These are phyloP conservation scores for Chaetodon auriga DNA, from an alignment of 2,113 vertebrate genomes.

Conservation along the genomic window DNA sequence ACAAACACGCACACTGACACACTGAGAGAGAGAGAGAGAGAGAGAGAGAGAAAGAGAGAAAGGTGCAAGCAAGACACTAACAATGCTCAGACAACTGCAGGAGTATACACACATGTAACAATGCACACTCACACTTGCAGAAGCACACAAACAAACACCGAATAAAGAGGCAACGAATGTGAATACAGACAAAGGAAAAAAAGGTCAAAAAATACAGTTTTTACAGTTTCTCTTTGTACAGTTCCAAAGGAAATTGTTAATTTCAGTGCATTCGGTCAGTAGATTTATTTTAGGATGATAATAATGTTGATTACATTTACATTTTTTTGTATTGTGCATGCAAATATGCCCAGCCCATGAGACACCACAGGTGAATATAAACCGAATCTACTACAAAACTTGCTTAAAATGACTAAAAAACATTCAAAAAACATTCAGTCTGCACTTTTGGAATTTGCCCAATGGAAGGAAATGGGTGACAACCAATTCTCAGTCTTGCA, in stretches of 20 bases:
- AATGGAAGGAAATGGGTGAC: too few species aligned
- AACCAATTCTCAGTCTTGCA: not conserved
- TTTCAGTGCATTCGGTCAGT: not conserved
- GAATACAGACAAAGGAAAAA: slow-evolving; percentile 1
- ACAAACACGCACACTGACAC: slow-evolving; percentile 31
- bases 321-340: not conserved
- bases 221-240: not conserved
- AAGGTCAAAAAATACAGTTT: not conserved
- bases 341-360: not conserved
- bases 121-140: not conserved
- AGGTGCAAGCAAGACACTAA: slow-evolving; percentile 26
- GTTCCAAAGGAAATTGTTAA: not conserved
- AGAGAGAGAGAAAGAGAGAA: too few species aligned
- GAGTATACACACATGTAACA: slow-evolving; percentile 8
- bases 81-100: slow-evolving; percentile 34
- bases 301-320: not conserved
- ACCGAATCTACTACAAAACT: not conserved
- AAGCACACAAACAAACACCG: slow-evolving; percentile 24
- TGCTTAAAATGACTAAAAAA: too few species aligned
- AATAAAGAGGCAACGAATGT: not conserved
- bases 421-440: too few species aligned
- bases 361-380: not conserved
- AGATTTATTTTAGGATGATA: not conserved
- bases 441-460: too few species aligned
- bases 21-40: too few species aligned